Evolutionary conservation across 2,888 invertebrate genomes (phyloP).

Genomic region (Tetragonula carbonaria): DNA sequence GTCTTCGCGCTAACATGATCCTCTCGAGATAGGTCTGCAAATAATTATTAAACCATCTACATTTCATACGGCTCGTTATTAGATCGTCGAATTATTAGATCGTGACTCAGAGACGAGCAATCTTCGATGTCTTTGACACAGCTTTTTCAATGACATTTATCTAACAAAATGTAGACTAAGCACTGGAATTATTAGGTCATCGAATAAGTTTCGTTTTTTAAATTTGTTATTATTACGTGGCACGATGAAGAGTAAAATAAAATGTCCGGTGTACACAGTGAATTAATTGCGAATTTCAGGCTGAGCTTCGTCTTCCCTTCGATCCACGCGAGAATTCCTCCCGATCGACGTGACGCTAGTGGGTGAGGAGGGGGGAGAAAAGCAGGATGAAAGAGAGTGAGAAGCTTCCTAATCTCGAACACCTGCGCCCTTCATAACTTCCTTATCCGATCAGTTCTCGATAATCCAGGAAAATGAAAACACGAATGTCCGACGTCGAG

Average conservation of each 20-base stretch:
- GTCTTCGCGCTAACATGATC: not conserved
- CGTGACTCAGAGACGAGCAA: no score
- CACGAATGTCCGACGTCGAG: slow-evolving; percentile 28
- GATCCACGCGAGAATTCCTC: slow-evolving; percentile 22
- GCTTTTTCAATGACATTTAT: no score
- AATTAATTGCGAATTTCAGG: slow-evolving; percentile 28
- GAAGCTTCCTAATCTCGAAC: slow-evolving; percentile 59
- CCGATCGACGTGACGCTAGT: not conserved
- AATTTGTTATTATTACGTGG: no score
- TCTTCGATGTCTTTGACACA: no score
- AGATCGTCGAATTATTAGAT: no score
- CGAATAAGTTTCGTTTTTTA: no score
- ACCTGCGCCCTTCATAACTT: slow-evolving; percentile 67
- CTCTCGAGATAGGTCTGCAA: not conserved
- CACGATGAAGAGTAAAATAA: no score
- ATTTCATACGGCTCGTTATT: no score
- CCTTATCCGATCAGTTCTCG: slow-evolving; percentile 64
- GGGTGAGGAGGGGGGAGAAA: not conserved
- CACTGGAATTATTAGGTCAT: no score
- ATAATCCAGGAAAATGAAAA: slow-evolving; percentile 66
- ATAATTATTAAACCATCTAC: not conserved
- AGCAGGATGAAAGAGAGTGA: not conserved
- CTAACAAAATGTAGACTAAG: no score
- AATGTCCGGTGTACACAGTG: not conserved
- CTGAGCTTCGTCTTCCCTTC: not conserved